These are phyloP conservation scores for Corapipo altera DNA, from an alignment of 2,113 vertebrate species.

Conservation along the genomic window DNA sequence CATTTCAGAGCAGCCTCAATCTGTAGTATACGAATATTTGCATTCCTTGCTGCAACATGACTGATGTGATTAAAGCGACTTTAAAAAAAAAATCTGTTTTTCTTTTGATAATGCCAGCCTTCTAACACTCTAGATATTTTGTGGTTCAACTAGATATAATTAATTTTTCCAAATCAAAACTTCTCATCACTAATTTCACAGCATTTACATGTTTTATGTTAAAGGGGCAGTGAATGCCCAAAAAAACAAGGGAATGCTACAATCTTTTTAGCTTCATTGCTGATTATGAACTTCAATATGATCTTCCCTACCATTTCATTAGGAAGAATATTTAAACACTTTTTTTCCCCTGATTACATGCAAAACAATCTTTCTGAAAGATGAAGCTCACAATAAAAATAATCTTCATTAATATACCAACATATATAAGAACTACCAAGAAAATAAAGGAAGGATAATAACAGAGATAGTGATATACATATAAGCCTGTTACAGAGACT, in stretches of 20 bases:
- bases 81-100: background rate
- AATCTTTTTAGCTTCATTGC: background rate
- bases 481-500: background rate
- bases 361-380: constrained; percentile 42
- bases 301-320: background rate
- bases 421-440: constrained; percentile 1
- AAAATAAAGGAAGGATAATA: constrained; percentile 25
- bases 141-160: background rate
- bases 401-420: constrained; percentile 32
- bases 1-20: constrained; percentile 51
- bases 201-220: background rate
- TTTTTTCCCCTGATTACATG: background rate
- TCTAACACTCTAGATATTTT: background rate
- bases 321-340: background rate
- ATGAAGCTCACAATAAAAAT: constrained; percentile 24
- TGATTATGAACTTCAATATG: background rate
- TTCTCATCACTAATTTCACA: background rate
- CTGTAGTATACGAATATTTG: constrained; percentile 56
- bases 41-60: constrained; percentile 13
- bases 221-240: background rate
- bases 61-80: constrained; percentile 31
- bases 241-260: background rate
- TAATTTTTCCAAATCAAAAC: background rate
- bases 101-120: background rate
- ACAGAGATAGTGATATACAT: background rate